Base-by-base conservation (phyloP, 2,888 invertebrate species). In the Hirtodrosophila trivittata region DNA sequence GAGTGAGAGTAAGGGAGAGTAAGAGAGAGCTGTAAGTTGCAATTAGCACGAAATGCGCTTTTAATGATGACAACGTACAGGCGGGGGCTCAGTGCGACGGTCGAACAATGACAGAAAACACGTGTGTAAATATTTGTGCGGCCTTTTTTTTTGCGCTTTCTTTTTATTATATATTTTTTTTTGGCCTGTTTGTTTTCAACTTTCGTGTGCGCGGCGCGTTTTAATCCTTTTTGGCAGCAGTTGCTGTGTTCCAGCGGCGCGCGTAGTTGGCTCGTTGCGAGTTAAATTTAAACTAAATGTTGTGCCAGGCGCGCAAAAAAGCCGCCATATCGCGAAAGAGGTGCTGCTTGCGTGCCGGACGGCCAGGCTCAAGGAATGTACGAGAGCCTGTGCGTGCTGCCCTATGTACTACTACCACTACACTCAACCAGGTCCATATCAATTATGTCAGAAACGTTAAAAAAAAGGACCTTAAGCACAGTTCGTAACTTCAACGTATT, bases 251-350 rank as follows among this genome's bases (percentile, higher is more conserved):
- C 35, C 35, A 16, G 51, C 52, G 47, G 30, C 30, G 45, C 56
- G 62, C 55, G 85, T 74, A 78, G 68, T 82, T 81, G 52, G 75
- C 77, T 64, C 85, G 75, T 80, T 78, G 87, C 86, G 75, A 80
- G 88, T 84, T 88, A 75, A 83, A 77, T 78, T 87, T 86, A 86
- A 87, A 87, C 87, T 87, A 77, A 87, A 87, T 71, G 68, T 55
- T 75, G 45, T 55, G 67, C 64, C 70, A 73, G 76, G 55, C 50
- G 66, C 71, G 63, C 73, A 50, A 75, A 73, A 70, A 65, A 66
- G 68, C 68, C 45, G 54, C 51, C 63, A 76, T 63, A 67, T 73
- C 58, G 68, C 71, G 56, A 68, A 77, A 71, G 46, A 39, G 51
- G 50, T 59, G 56, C 62, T 51, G 42, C 12, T 80, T 77, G 85